Conservation (phyloP, 1,140 invertebrate species). For the Aphelenchoides fujianensis region DNA sequence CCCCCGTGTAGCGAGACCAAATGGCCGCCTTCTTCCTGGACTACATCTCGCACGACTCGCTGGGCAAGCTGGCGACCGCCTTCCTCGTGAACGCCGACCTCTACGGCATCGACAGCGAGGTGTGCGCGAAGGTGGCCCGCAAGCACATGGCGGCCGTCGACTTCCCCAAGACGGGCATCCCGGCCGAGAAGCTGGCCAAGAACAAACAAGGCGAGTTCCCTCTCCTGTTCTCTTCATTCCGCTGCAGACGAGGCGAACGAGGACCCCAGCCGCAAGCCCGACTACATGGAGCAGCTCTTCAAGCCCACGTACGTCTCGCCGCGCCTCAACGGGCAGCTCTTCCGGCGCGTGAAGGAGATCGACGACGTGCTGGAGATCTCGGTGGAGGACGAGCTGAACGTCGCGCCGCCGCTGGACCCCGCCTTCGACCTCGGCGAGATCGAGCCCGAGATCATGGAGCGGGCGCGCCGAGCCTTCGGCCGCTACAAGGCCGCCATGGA, state of each 20-base stretch:
- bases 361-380: constrained; percentile 29
- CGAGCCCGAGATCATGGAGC: constrained; percentile 1
- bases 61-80: constrained; percentile 56
- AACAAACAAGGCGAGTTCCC: constrained; percentile 25
- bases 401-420: neutral
- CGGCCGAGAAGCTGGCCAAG: constrained; percentile 21
- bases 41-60: constrained; percentile 57
- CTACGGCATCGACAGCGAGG: constrained; percentile 41
- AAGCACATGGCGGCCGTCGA: constrained; percentile 54
- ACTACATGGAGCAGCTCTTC: constrained; percentile 57
- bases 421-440: neutral
- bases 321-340: constrained; percentile 56
- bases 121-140: constrained; percentile 48
- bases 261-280: constrained; percentile 44
- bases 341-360: constrained; percentile 44
- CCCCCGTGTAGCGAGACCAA: constrained; percentile 27
- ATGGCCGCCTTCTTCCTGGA: constrained; percentile 57
- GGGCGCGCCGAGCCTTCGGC: neutral
- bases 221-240: too few species aligned
- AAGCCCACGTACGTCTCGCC: constrained; percentile 52
- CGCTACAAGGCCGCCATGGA: constrained; percentile 14
- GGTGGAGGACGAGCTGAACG: constrained; percentile 8
- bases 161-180: constrained; percentile 55
- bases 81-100: constrained; percentile 57
- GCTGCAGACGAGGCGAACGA: neutral